Conservation (phyloP, 2,888 invertebrate species). For the Seira musarum region DNA sequence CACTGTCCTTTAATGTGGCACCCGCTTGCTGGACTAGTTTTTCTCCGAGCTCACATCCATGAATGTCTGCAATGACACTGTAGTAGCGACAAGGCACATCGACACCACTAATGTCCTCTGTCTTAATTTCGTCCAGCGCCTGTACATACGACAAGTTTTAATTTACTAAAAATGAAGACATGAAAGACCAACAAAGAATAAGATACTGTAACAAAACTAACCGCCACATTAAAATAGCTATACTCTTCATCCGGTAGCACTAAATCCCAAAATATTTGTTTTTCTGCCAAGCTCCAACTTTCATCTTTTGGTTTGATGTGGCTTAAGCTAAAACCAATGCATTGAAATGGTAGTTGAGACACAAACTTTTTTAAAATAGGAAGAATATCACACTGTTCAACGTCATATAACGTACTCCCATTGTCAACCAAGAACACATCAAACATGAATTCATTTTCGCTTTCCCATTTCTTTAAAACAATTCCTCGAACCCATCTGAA, state of each 20-base stretch:
- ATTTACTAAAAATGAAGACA: neutral
- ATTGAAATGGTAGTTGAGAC: neutral
- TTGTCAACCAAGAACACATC: neutral
- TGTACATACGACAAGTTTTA: neutral
- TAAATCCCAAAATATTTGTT: neutral
- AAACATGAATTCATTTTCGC: neutral
- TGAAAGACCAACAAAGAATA: neutral
- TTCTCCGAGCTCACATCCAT: neutral
- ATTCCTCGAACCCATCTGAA: neutral
- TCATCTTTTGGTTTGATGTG: neutral
- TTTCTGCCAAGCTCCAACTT: neutral
- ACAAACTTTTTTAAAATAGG: neutral
- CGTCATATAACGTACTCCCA: neutral
- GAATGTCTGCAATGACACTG: neutral
- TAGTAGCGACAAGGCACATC: neutral
- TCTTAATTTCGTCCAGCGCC: neutral
- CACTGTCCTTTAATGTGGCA: neutral
- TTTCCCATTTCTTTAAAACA: neutral
- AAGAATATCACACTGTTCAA: neutral
- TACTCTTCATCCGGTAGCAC: neutral
- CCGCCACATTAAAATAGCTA: neutral
- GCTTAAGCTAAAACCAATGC: neutral
- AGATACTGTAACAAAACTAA: neutral
- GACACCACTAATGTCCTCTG: neutral
- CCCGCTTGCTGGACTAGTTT: neutral